A percentile compares a stretch with the other conserved stretches of the same genome.
phyloP scores from a whole-genome alignment of 2,113 vertebrate genomes.

The Trachemys scripta region DNA sequence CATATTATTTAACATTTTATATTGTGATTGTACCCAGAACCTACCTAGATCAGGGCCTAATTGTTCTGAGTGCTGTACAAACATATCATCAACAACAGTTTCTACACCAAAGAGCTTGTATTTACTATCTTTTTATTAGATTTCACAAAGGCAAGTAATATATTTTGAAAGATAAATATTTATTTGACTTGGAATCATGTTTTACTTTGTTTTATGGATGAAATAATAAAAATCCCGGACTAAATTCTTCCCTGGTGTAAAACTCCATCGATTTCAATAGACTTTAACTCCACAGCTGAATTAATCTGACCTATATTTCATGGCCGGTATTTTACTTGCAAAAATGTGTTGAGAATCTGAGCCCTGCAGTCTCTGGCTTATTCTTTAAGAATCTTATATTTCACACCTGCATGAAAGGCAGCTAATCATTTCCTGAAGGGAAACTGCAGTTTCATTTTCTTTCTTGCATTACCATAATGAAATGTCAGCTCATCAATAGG shows the following conservation, averaged over 20 bases:
- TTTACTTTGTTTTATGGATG: background rate
- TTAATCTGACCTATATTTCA: accelerated
- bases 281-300: background rate
- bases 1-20: background rate
- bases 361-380: background rate
- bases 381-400: background rate
- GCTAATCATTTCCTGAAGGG: background rate
- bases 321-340: background rate
- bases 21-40: background rate
- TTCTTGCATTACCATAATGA: conserved; percentile 13
- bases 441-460: background rate
- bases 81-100: background rate
- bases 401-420: background rate
- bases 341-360: background rate
- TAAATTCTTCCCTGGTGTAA: background rate
- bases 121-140: background rate
- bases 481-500: conserved; percentile 55
- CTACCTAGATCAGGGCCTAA: background rate
- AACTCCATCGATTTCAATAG: background rate
- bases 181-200: background rate
- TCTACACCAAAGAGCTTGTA: background rate
- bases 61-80: background rate
- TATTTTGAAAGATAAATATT: background rate
- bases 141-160: background rate
- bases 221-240: background rate